Conservation (phyloP, 2,113 vertebrate species). For the Pandion haliaetus region DNA sequence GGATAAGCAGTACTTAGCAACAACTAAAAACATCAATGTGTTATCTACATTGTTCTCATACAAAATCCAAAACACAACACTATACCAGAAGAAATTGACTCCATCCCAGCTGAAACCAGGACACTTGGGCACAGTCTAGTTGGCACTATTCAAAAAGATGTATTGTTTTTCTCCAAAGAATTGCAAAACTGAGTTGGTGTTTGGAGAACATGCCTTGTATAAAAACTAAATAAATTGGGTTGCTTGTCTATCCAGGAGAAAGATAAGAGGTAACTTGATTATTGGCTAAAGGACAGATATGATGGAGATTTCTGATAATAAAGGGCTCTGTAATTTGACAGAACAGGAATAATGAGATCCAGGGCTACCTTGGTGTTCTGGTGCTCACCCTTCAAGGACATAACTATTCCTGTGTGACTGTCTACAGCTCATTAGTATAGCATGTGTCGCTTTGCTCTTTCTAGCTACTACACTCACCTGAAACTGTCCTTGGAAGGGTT, state of each 20-base stretch:
- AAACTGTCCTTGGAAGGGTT: not conserved
- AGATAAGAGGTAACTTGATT: not conserved
- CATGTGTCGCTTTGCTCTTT: not conserved
- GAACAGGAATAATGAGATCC: not conserved
- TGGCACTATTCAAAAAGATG: not conserved
- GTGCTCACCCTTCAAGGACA: not conserved
- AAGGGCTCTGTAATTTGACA: not conserved
- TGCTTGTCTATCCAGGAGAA: not conserved
- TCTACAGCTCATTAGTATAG: not conserved
- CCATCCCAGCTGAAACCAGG: too few relatives aligned
- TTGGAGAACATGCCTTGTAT: not conserved
- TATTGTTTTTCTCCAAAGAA: not conserved
- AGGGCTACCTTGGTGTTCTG: not conserved
- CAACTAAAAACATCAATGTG: too few relatives aligned
- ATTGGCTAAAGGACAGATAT: not conserved
- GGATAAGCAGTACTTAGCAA: too few relatives aligned
- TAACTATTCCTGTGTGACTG: not conserved
- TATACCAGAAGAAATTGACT: too few relatives aligned
- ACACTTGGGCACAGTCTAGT: not conserved
- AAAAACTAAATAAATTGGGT: not conserved
- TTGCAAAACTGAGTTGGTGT: not conserved
- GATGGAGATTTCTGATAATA: not conserved
- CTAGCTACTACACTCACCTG: not conserved
- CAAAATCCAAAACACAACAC: too few relatives aligned
- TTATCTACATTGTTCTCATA: too few relatives aligned